These are phyloP conservation scores for Pomatostomus ruficeps DNA, from an alignment of 2,113 vertebrate species.

Conservation along the genomic window DNA sequence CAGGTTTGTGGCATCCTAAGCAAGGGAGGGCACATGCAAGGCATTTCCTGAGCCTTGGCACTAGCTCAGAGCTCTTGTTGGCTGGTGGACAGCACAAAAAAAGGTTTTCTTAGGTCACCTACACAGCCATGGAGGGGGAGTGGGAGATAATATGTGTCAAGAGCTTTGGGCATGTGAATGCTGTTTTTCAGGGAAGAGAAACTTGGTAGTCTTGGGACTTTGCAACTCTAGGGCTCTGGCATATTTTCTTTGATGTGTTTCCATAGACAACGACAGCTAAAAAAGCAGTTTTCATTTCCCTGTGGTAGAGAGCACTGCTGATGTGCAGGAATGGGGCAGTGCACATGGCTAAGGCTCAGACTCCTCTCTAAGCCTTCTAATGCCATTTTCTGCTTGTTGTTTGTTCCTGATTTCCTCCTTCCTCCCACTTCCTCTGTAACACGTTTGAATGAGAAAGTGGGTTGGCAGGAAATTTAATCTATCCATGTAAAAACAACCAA, in stretches of 20 bases:
- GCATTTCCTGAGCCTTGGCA: neutral
- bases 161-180: neutral
- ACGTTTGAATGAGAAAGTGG: neutral
- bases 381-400: neutral
- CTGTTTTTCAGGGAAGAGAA: neutral
- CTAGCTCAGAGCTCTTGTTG: neutral
- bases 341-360: neutral
- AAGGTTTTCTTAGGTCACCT: neutral
- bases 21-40: neutral
- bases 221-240: neutral
- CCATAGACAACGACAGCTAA: neutral
- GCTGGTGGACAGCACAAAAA: neutral
- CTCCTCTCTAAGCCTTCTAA: neutral
- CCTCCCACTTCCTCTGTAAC: neutral
- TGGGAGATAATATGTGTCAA: neutral
- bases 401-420: neutral
- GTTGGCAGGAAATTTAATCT: constrained; percentile 45
- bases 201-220: neutral
- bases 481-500: neutral
- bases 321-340: neutral
- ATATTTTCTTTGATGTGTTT: neutral
- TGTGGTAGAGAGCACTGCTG: neutral
- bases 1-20: neutral
- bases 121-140: neutral
- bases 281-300: neutral